Evolutionary conservation across 2,888 invertebrate genomes (phyloP).

Genomic region (Chesias legatella): DNA sequence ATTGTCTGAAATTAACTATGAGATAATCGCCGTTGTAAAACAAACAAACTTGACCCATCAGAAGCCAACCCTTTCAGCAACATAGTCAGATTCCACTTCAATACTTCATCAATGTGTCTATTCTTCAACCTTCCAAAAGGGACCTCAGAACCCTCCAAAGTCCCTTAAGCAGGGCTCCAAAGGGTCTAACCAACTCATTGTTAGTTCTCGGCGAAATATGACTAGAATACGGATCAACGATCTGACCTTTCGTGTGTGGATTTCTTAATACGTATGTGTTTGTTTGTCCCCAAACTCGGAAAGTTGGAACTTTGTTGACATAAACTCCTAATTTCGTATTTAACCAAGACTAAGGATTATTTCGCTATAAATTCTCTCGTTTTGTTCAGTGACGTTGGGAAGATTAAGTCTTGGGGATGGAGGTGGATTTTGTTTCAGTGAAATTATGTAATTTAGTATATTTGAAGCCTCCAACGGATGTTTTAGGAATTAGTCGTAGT

Average conservation of each 20-base stretch:
- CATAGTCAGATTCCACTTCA: slow-evolving; percentile 22
- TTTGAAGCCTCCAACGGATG: no score
- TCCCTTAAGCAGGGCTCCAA: slow-evolving; percentile 34
- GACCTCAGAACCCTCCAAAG: slow-evolving; percentile 30
- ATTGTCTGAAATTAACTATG: no score
- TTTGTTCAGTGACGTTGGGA: slow-evolving; percentile 14
- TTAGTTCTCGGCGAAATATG: slow-evolving; percentile 36
- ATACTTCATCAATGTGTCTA: slow-evolving; percentile 29
- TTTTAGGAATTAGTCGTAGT: no score
- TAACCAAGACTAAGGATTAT: slow-evolving; percentile 25
- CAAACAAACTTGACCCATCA: not conserved
- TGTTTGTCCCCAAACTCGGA: slow-evolving; percentile 23
- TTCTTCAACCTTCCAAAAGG: slow-evolving; percentile 23
- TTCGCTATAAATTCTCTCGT: slow-evolving; percentile 13
- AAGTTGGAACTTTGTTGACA: slow-evolving; percentile 29
- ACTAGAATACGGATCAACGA: slow-evolving; percentile 39
- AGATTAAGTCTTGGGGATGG: slow-evolving; percentile 15
- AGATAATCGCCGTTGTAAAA: not conserved
- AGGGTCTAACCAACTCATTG: slow-evolving; percentile 47
- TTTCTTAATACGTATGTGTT: slow-evolving; percentile 34
- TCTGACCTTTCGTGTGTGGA: slow-evolving; percentile 31
- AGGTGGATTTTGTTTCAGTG: slow-evolving; percentile 4
- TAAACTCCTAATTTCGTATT: slow-evolving; percentile 28
- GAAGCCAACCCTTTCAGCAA: slow-evolving; percentile 13
- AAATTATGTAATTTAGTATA: no score